phyloP scores from a whole-genome alignment of 2,113 vertebrate genomes.

The Mola mola region DNA sequence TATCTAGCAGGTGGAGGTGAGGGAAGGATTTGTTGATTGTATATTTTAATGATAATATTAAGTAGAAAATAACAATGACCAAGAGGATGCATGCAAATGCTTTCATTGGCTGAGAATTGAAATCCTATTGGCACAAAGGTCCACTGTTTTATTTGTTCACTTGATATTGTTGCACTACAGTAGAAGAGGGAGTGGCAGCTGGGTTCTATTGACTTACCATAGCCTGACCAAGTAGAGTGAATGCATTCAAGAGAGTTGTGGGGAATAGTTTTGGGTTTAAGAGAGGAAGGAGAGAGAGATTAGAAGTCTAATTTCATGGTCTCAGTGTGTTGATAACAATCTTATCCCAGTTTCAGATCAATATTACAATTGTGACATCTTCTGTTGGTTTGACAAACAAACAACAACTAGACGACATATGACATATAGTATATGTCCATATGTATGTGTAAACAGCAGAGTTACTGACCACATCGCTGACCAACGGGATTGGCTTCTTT shows the following conservation, averaged over 20 bases:
- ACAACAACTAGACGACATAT: conserved; percentile 22
- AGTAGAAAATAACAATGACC: conserved; percentile 46
- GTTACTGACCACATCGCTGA: conserved; percentile 96
- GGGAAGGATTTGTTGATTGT: conserved; percentile 8
- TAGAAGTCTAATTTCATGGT: conserved; percentile 65
- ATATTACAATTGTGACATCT: conserved; percentile 15
- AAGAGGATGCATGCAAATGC: conserved; percentile 54
- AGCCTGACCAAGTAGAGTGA: conserved; percentile 87
- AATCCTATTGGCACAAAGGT: conserved; percentile 33
- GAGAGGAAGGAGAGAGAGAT: conserved; percentile 78
- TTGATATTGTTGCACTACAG: conserved; percentile 56
- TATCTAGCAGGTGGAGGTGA: conserved; percentile 15
- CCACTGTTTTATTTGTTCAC: conserved; percentile 42
- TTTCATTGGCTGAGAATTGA: conserved; percentile 20
- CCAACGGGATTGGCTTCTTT: conserved; percentile 94
- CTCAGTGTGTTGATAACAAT: conserved; percentile 51
- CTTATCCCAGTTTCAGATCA: conserved; percentile 40
- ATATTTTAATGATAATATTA: conserved; percentile 43
- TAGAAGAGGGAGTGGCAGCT: conserved; percentile 58
- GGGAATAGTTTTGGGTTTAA: conserved; percentile 82
- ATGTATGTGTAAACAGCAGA: not conserved
- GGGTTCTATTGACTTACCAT: conserved; percentile 89
- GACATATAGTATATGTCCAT: not conserved
- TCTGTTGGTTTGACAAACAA: conserved; percentile 23
- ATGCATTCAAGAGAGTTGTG: conserved; percentile 88